Percentiles rank a stretch among this genome's conserved stretches.
phyloP scores from a whole-genome alignment of 1,140 invertebrate genomes.

The Drosophila grimshawi region DNA sequence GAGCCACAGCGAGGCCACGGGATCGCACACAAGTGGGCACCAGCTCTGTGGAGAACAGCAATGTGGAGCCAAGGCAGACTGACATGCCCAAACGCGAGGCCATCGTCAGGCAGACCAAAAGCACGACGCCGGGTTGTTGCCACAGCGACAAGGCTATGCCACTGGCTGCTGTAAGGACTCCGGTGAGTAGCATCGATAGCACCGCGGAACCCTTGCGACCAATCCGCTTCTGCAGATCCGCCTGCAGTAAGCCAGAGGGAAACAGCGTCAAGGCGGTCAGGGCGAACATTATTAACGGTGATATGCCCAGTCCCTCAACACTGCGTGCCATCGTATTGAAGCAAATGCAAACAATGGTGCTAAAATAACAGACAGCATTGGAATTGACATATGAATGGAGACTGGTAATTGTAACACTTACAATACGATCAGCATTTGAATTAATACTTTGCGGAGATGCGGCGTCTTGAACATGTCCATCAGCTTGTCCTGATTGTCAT shows the following conservation, averaged over 20 bases:
- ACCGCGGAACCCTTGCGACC: constrained; percentile 86
- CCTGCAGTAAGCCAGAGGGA: constrained; percentile 85
- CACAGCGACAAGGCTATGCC: constrained; percentile 56
- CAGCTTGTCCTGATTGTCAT: constrained; percentile 68
- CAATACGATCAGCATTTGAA: constrained; percentile 47
- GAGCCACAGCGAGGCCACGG: constrained; percentile 85
- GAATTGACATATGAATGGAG: not conserved
- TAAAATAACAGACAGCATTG: constrained; percentile 54
- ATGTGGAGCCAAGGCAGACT: constrained; percentile 86
- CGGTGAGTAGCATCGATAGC: constrained; percentile 80
- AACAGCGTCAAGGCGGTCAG: constrained; percentile 85
- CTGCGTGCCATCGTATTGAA: constrained; percentile 87
- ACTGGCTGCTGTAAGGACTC: constrained; percentile 55
- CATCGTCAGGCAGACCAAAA: constrained; percentile 70
- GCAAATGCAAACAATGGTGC: constrained; percentile 86
- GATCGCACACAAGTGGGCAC: constrained; percentile 88
- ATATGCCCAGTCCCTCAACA: constrained; percentile 86
- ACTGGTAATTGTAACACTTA: constrained; percentile 31
- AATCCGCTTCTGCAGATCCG: constrained; percentile 85
- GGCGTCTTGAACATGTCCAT: constrained; percentile 49
- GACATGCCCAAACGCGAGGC: constrained; percentile 87
- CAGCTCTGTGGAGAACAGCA: constrained; percentile 88
- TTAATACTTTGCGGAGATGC: constrained; percentile 43
- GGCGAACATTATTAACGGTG: constrained; percentile 86
- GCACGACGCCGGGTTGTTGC: constrained; percentile 29